Conservation (phyloP, 2,113 vertebrate species). For the Sphyrna mokarran region DNA sequence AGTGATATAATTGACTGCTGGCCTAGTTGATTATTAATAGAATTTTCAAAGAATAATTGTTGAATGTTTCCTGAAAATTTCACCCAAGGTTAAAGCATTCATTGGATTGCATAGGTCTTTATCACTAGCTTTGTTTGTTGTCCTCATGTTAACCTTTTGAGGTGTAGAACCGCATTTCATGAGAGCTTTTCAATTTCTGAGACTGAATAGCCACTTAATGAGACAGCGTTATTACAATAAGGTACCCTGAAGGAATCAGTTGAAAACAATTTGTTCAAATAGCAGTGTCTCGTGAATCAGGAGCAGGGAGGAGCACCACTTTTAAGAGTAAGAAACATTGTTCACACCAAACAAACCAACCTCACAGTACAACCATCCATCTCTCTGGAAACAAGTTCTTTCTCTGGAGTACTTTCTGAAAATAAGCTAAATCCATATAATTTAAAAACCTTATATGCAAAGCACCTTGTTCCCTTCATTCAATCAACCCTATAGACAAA, state of each 20-base stretch:
- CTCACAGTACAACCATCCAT: not conserved
- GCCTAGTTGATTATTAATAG: slow-evolving; percentile 33
- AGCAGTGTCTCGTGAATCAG: not conserved
- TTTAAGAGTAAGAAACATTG: not conserved
- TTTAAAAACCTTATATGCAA: not conserved
- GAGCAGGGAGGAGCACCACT: not conserved
- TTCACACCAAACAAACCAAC: not conserved
- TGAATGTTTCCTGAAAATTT: slow-evolving; percentile 13
- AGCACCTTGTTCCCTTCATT: not conserved
- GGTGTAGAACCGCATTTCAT: not conserved
- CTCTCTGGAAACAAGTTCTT: not conserved
- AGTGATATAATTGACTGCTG: slow-evolving; percentile 30
- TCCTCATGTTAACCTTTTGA: not conserved
- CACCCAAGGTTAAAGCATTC: slow-evolving; percentile 1
- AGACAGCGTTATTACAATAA: not conserved
- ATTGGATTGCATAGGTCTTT: not conserved
- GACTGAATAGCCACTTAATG: not conserved
- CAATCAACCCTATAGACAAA: not conserved
- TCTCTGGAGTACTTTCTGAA: not conserved
- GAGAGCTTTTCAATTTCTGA: not conserved
- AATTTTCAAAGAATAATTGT: slow-evolving; percentile 30
- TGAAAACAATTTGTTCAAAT: not conserved
- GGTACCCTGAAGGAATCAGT: not conserved
- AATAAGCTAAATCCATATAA: not conserved
- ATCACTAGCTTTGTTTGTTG: not conserved